Conservation (phyloP, 2,888 invertebrate genomes). For the Carcina quercana region DNA sequence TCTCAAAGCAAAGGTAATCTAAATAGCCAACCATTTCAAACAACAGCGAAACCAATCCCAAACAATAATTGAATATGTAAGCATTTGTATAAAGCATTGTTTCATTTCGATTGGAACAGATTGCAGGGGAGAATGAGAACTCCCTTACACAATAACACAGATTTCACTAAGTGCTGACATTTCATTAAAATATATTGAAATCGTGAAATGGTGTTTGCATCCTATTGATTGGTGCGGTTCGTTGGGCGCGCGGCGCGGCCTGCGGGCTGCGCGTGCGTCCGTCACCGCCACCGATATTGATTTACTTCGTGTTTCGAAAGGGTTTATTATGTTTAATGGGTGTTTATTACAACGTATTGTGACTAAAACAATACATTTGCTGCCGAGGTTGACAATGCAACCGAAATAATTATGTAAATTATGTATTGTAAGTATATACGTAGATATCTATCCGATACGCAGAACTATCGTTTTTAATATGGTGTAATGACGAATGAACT, state of each 20-base stretch:
- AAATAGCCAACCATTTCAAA: no score
- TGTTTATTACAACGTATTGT: no score
- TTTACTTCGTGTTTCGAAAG: conserved; percentile 52
- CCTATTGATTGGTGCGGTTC: conserved; percentile 56
- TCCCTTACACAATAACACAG: conserved; percentile 49
- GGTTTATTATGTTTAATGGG: conserved; percentile 31
- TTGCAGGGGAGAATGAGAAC: conserved; percentile 28
- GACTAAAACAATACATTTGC: no score
- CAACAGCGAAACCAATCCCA: no score
- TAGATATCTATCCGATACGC: no score
- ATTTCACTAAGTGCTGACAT: conserved; percentile 68
- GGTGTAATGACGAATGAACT: no score
- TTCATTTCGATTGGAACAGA: conserved; percentile 23
- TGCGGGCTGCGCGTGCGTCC: conserved; percentile 44
- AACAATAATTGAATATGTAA: conserved; percentile 19
- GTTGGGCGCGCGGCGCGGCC: conserved; percentile 14
- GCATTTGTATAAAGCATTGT: conserved; percentile 31
- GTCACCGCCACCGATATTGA: conserved; percentile 46
- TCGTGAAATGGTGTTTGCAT: conserved; percentile 67
- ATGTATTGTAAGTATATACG: no score
- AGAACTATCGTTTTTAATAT: no score
- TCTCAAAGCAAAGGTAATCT: no score
- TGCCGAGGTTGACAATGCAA: no score
- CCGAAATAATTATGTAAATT: no score
- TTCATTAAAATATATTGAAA: conserved; percentile 71